A percentile compares a stretch with the other conserved stretches of the same genome.
Evolutionary conservation across 2,888 invertebrate genomes (phyloP).

Genomic region (Stomorhina lunata): DNA sequence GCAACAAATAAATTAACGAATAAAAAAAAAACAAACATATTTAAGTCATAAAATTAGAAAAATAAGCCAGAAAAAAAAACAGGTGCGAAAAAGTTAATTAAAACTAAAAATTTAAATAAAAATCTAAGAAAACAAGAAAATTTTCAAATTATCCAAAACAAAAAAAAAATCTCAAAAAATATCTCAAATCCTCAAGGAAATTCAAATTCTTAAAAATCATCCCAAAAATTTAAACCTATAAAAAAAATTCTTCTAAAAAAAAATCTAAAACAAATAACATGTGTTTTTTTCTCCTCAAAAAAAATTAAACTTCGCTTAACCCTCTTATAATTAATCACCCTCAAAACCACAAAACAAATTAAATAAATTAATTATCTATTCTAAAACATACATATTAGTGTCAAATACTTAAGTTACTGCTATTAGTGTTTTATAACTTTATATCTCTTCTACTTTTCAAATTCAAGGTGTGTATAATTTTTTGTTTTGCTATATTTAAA

Average conservation of each 20-base stretch:
- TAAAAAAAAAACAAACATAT: neutral
- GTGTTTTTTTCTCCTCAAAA: too few species aligned
- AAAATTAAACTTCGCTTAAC: too few species aligned
- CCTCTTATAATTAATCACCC: neutral
- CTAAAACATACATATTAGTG: constrained; percentile 5
- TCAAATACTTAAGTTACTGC: constrained; percentile 11
- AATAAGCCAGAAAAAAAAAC: too few species aligned
- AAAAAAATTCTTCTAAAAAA: too few species aligned
- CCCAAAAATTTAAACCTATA: too few species aligned
- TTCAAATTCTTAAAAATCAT: too few species aligned
- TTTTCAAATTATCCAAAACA: neutral
- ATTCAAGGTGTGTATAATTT: constrained; percentile 52
- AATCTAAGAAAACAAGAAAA: neutral
- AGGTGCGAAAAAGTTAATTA: constrained; percentile 19
- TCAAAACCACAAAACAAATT: neutral
- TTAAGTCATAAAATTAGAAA: too few species aligned
- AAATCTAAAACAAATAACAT: too few species aligned
- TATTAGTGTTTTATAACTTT: constrained; percentile 1
- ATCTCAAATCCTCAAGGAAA: too few species aligned
- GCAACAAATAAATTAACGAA: neutral
- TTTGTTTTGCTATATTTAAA: constrained; percentile 5
- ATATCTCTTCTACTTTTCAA: constrained; percentile 31
- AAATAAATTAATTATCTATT: neutral
- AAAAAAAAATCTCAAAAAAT: constrained; percentile 9
- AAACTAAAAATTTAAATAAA: constrained; percentile 3